phyloP scores from a whole-genome alignment of 2,888 invertebrate species.

The Microplitis manilae region DNA sequence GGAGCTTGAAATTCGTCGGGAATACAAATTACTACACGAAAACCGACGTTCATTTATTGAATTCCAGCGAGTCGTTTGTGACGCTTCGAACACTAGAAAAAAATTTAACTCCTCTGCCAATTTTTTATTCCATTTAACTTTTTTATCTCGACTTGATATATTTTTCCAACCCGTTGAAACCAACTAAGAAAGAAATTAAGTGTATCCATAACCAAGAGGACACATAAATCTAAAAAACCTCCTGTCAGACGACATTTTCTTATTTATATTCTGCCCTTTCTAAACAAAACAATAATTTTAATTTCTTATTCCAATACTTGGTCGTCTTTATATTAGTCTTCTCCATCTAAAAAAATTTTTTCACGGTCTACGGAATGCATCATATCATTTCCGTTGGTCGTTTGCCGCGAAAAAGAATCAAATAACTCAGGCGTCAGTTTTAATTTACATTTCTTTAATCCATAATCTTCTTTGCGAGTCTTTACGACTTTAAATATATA shows the following conservation, averaged over 20 bases:
- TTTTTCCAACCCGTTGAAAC: too few species aligned
- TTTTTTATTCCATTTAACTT: too few species aligned
- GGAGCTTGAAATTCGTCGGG: slow-evolving; percentile 45
- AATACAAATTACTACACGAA: slow-evolving; percentile 51
- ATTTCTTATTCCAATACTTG: slow-evolving; percentile 10
- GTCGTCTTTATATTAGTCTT: slow-evolving; percentile 1
- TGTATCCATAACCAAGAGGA: slow-evolving; percentile 32
- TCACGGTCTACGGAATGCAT: slow-evolving; percentile 50
- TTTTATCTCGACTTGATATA: too few species aligned
- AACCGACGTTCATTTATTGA: slow-evolving; percentile 32
- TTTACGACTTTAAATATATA: neutral
- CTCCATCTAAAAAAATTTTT: slow-evolving; percentile 41
- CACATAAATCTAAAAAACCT: slow-evolving; percentile 44
- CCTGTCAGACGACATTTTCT: neutral
- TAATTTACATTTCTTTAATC: neutral
- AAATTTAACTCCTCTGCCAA: too few species aligned
- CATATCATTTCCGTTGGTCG: slow-evolving; percentile 50
- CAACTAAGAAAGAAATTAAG: slow-evolving; percentile 36
- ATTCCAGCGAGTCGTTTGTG: slow-evolving; percentile 33
- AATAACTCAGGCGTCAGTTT: neutral
- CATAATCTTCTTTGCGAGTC: neutral
- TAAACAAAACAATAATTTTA: slow-evolving; percentile 14
- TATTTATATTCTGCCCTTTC: neutral
- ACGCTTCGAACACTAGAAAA: slow-evolving; percentile 17
- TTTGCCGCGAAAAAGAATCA: slow-evolving; percentile 21